phyloP scores from a whole-genome alignment of 1,140 invertebrate species.

The Halesus radiatus region DNA sequence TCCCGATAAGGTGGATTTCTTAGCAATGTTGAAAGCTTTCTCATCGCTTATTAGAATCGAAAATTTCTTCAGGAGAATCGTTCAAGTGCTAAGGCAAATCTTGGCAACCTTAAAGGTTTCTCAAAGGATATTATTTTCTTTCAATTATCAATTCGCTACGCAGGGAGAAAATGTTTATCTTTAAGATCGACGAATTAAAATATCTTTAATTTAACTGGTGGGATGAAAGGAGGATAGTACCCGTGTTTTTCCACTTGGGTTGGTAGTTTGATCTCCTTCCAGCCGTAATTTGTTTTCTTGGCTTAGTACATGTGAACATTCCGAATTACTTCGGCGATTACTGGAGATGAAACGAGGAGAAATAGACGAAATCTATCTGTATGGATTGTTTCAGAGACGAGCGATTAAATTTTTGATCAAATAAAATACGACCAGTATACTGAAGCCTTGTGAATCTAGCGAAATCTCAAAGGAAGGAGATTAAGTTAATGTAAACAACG shows the following conservation, averaged over 20 bases:
- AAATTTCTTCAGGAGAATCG: too few relatives aligned
- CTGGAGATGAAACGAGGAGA: constrained; percentile 25
- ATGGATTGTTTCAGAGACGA: constrained; percentile 5
- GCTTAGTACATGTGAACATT: constrained; percentile 37
- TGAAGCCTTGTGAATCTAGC: too few relatives aligned
- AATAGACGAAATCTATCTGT: constrained; percentile 7
- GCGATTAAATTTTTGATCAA: constrained; percentile 16
- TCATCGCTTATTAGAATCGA: neutral
- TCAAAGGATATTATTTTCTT: constrained; percentile 37
- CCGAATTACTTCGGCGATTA: constrained; percentile 32
- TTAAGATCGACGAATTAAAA: constrained; percentile 30
- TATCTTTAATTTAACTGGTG: constrained; percentile 44
- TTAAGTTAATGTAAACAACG: too few relatives aligned
- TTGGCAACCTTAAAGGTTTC: constrained; percentile 8
- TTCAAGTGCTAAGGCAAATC: constrained; percentile 9
- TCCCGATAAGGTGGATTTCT: too few relatives aligned
- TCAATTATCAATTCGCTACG: constrained; percentile 27
- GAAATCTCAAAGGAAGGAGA: too few relatives aligned
- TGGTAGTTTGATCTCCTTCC: constrained; percentile 50
- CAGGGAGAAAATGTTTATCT: constrained; percentile 26
- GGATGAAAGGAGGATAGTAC: constrained; percentile 5
- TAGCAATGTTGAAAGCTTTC: too few relatives aligned
- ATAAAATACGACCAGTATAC: neutral
- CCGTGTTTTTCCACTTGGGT: constrained; percentile 48
- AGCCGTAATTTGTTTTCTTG: constrained; percentile 49